Evolutionary conservation across 2,888 invertebrate genomes (phyloP).

Genomic region (Tiphia femorata): DNA sequence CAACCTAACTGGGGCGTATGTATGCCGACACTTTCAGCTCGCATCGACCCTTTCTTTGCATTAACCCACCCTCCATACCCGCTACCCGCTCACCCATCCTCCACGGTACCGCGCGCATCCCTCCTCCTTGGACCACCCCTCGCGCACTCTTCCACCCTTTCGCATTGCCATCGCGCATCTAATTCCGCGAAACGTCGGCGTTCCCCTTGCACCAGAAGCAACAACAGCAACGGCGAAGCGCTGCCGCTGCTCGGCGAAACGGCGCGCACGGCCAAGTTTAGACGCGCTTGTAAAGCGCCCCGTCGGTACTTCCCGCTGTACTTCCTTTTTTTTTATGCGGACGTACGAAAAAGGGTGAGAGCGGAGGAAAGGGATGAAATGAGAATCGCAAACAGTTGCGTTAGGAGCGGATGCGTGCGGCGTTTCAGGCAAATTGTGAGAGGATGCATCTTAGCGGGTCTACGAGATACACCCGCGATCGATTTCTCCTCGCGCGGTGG

Average conservation of each 20-base stretch:
- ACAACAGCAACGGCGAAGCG: conserved; percentile 1
- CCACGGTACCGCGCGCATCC: conserved; percentile 28
- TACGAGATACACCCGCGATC: too few relatives aligned
- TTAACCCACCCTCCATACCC: conserved; percentile 28
- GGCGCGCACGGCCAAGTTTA: conserved; percentile 5
- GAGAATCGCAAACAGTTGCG: too few relatives aligned
- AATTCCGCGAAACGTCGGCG: conserved; percentile 17
- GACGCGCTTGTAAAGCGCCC: not conserved
- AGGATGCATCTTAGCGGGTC: too few relatives aligned
- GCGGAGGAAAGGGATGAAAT: not conserved
- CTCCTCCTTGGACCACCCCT: conserved; percentile 46
- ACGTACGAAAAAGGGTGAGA: too few relatives aligned
- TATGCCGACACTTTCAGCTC: conserved; percentile 44
- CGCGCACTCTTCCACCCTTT: conserved; percentile 4
- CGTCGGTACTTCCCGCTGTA: too few relatives aligned
- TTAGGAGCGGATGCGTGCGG: too few relatives aligned
- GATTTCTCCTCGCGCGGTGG: too few relatives aligned
- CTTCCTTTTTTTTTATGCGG: too few relatives aligned
- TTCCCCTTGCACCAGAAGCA: too few relatives aligned
- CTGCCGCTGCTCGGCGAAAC: too few relatives aligned
- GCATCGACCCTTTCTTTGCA: conserved; percentile 53
- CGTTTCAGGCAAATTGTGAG: too few relatives aligned
- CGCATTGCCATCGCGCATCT: conserved; percentile 19
- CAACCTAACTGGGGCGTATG: conserved; percentile 31
- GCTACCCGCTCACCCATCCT: not conserved